Percentiles rank a stretch among this genome's conserved stretches.
These are phyloP conservation scores for Polypterus senegalus DNA, from an alignment of 2,113 vertebrate genomes.

Conservation along the genomic window DNA sequence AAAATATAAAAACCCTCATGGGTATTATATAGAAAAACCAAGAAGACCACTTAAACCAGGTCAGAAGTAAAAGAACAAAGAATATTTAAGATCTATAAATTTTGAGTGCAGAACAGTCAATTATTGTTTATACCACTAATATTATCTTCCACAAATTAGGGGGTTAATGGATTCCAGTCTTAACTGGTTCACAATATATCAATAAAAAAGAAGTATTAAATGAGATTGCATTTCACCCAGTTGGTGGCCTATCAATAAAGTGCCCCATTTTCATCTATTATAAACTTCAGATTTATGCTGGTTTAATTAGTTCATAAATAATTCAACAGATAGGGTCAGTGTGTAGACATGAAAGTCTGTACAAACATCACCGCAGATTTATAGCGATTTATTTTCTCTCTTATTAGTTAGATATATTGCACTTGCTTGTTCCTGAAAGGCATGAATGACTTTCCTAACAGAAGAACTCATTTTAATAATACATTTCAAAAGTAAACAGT, in stretches of 20 bases:
- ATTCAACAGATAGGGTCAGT: constrained; percentile 12
- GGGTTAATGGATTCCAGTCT: constrained; percentile 9
- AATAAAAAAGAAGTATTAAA: constrained; percentile 24
- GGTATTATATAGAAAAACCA: too few species aligned
- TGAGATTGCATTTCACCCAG: constrained; percentile 15
- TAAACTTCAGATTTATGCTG: constrained; percentile 19
- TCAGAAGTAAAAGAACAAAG: too few species aligned
- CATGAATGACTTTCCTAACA: background rate
- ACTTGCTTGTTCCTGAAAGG: background rate
- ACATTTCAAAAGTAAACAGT: background rate
- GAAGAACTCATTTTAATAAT: background rate
- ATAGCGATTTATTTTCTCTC: background rate
- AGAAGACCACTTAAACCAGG: too few species aligned
- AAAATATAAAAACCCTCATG: too few species aligned
- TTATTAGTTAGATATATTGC: background rate
- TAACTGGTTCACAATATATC: constrained; percentile 20
- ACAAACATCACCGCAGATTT: background rate
- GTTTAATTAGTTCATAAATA: constrained; percentile 15
- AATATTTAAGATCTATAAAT: too few species aligned
- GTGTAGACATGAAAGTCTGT: constrained; percentile 4
- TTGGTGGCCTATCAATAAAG: constrained; percentile 22
- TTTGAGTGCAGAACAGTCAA: too few species aligned
- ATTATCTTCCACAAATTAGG: too few species aligned
- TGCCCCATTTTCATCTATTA: constrained; percentile 20
- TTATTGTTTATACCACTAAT: too few species aligned